Evolutionary conservation across 2,888 invertebrate species (phyloP).

Genomic region (Uloborus plumipes): DNA sequence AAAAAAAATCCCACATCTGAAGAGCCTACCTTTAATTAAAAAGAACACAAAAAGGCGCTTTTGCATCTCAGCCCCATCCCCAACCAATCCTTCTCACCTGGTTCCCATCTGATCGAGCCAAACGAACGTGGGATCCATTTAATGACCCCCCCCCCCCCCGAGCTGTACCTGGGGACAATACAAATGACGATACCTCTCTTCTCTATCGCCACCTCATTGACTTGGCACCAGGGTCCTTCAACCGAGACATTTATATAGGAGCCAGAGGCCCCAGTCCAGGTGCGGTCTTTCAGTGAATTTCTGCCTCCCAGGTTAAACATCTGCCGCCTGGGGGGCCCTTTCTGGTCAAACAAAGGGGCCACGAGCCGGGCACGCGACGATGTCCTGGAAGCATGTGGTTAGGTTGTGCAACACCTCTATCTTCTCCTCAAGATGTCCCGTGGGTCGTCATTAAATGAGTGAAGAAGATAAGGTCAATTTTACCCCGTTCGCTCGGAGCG

Average conservation of each 20-base stretch:
- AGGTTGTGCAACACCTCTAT: conserved; percentile 1
- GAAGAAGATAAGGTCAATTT: no score
- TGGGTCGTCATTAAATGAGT: no score
- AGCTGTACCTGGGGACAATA: conserved; percentile 34
- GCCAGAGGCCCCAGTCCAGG: conserved; percentile 15
- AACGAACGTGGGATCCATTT: conserved; percentile 36
- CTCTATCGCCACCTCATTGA: conserved; percentile 33
- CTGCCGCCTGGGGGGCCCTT: conserved; percentile 57
- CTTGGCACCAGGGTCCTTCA: conserved; percentile 40
- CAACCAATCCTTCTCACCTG: conserved; percentile 41
- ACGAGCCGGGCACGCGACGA: conserved; percentile 56
- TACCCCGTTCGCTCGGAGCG: no score
- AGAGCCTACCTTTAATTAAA: no score
- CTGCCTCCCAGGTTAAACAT: conserved; percentile 45
- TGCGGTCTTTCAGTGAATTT: conserved; percentile 20
- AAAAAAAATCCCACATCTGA: no score
- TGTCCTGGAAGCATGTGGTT: conserved; percentile 1
- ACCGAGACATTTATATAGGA: conserved; percentile 58
- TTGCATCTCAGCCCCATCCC: background rate
- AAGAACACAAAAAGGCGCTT: no score
- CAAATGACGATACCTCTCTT: conserved; percentile 57
- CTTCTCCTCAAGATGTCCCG: no score
- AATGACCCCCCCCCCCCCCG: conserved; percentile 36
- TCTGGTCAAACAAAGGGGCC: conserved; percentile 52
- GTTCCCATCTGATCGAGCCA: conserved; percentile 16